These are phyloP conservation scores for Eurytoma californica DNA, from an alignment of 2,888 invertebrate species.

Conservation along the genomic window DNA sequence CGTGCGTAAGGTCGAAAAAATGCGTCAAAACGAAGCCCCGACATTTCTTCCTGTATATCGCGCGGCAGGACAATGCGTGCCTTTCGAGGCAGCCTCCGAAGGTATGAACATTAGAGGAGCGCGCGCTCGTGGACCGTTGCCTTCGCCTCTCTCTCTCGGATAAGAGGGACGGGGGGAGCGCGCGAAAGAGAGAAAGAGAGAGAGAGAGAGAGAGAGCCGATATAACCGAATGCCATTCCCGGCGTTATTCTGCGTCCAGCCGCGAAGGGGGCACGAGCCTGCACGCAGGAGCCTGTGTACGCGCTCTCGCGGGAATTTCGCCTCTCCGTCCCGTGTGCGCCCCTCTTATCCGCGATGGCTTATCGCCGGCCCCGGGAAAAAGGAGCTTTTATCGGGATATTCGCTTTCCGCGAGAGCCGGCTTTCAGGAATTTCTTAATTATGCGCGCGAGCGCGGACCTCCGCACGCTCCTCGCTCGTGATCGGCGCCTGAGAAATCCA, in stretches of 20 bases:
- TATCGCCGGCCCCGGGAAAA: constrained; percentile 3
- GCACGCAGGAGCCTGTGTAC: not conserved
- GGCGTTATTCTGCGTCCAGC: constrained; percentile 1
- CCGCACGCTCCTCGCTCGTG: not conserved
- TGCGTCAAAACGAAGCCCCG: constrained; percentile 31
- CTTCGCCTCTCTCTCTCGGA: constrained; percentile 7
- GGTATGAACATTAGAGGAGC: constrained; percentile 22
- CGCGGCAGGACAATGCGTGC: constrained; percentile 26
- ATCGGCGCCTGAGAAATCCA: not conserved
- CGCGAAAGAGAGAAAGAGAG: not conserved
- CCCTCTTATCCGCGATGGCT: constrained; percentile 34
- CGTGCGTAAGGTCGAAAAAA: constrained; percentile 29
- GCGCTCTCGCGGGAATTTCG: not conserved
- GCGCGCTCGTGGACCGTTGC: constrained; percentile 21
- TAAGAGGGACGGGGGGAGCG: not conserved
- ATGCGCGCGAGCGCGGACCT: constrained; percentile 6
- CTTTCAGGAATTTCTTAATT: constrained; percentile 41
- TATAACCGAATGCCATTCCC: constrained; percentile 19
- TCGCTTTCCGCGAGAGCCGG: not conserved
- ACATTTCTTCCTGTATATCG: constrained; percentile 6
- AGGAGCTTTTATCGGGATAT: constrained; percentile 23
- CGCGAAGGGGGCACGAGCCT: not conserved
- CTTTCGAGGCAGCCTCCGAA: not conserved
- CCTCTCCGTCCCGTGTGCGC: not conserved
- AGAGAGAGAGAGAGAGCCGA: not conserved